These are phyloP conservation scores for Xenopus petersii DNA, from an alignment of 2,797 vertebrate species.

Conservation along the genomic window DNA sequence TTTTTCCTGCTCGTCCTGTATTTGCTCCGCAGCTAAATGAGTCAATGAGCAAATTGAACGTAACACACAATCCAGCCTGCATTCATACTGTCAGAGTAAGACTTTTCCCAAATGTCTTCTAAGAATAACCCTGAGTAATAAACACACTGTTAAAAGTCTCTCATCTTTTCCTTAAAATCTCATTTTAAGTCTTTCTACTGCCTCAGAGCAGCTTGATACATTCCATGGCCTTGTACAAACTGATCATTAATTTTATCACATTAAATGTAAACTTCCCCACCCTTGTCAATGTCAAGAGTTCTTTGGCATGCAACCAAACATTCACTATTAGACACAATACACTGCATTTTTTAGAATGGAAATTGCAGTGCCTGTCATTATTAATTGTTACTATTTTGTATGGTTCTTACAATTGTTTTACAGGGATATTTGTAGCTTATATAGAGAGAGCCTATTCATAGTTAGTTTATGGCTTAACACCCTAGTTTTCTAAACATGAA, in stretches of 20 bases:
- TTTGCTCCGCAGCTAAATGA: neutral
- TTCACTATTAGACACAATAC: no score
- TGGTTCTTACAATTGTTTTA: no score
- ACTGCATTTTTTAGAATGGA: no score
- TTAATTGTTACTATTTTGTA: no score
- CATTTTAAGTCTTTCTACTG: conserved; percentile 2
- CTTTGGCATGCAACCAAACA: no score
- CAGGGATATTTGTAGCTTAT: no score
- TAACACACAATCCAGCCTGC: neutral
- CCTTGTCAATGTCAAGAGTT: no score
- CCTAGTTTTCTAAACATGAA: no score
- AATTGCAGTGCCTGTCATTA: no score
- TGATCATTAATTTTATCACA: conserved; percentile 6
- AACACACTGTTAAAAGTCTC: neutral
- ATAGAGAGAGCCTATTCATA: no score
- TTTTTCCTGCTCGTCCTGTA: neutral
- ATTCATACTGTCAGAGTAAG: neutral
- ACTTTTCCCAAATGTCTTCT: neutral
- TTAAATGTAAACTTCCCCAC: neutral
- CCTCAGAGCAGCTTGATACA: neutral
- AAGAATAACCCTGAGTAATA: neutral
- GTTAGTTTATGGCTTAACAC: no score
- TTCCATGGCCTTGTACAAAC: neutral
- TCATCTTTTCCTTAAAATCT: neutral
- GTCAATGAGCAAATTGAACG: neutral